Conservation (phyloP, 2,797 vertebrate genomes). For the Pseudotriccus pelzelni region DNA sequence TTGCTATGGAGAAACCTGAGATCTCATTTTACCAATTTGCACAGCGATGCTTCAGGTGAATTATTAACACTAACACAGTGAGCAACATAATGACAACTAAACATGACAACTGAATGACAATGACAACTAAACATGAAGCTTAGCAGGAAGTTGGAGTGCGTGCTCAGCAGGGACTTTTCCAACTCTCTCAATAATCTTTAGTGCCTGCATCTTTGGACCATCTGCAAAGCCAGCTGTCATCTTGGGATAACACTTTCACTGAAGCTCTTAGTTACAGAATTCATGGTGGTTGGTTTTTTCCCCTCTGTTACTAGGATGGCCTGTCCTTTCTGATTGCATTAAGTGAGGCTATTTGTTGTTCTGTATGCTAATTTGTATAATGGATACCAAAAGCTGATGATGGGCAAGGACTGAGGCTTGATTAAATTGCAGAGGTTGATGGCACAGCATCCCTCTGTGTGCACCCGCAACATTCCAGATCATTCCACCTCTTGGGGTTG, state of each 20-base stretch:
- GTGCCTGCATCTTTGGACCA: neutral
- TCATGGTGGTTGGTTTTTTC: neutral
- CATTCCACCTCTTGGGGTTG: neutral
- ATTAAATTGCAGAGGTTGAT: neutral
- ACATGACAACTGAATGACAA: neutral
- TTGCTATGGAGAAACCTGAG: neutral
- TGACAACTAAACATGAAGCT: neutral
- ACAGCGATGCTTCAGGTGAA: neutral
- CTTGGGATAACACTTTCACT: fast-evolving
- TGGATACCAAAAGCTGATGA: neutral
- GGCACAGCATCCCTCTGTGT: neutral
- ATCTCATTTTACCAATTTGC: neutral
- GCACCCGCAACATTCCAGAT: fast-evolving
- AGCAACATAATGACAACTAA: neutral
- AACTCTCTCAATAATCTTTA: neutral
- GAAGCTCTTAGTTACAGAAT: neutral
- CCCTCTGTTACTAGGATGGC: neutral
- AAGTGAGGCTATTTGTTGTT: neutral
- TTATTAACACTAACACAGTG: neutral
- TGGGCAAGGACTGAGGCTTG: neutral
- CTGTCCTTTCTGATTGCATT: neutral
- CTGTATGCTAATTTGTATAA: neutral
- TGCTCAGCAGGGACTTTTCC: neutral
- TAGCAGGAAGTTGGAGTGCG: neutral
- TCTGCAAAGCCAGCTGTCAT: neutral